A percentile compares a stretch with the other conserved stretches of the same genome.
These are phyloP conservation scores for Eurypyga helias DNA, from an alignment of 2,113 vertebrate genomes.

Conservation along the genomic window DNA sequence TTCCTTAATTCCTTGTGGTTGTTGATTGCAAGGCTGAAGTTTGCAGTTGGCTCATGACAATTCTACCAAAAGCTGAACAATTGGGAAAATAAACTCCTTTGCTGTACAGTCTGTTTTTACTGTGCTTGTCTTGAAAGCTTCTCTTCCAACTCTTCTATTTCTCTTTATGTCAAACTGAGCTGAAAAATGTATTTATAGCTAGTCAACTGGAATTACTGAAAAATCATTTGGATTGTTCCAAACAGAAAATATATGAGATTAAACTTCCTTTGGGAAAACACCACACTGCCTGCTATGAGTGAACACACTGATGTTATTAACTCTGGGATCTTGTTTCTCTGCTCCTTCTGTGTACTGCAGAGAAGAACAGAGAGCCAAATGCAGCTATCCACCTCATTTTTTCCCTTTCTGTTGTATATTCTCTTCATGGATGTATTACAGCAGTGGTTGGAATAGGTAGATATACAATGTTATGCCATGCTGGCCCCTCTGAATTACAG, in stretches of 20 bases:
- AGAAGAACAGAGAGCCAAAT: not conserved
- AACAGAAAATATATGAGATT: conserved; percentile 33
- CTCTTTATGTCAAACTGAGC: not conserved
- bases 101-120: conserved; percentile 30
- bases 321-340: not conserved
- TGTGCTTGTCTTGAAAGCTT: not conserved
- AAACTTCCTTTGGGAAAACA: conserved; percentile 32
- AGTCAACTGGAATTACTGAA: conserved; percentile 27
- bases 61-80: conserved; percentile 42
- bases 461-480: not conserved
- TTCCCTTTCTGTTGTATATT: not conserved
- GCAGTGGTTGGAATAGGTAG: not conserved
- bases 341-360: not conserved
- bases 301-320: not conserved
- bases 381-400: not conserved
- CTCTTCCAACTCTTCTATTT: not conserved
- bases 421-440: not conserved
- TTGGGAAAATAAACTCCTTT: conserved; percentile 46
- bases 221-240: conserved; percentile 45
- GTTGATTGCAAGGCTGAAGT: conserved; percentile 26
- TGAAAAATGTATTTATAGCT: not conserved
- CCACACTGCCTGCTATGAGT: not conserved
- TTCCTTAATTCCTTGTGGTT: conserved; percentile 25
- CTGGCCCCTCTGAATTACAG: not conserved
- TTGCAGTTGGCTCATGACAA: conserved; percentile 37